Base-by-base conservation (phyloP, 2,113 vertebrate species). In the Myocastor coypus region DNA sequence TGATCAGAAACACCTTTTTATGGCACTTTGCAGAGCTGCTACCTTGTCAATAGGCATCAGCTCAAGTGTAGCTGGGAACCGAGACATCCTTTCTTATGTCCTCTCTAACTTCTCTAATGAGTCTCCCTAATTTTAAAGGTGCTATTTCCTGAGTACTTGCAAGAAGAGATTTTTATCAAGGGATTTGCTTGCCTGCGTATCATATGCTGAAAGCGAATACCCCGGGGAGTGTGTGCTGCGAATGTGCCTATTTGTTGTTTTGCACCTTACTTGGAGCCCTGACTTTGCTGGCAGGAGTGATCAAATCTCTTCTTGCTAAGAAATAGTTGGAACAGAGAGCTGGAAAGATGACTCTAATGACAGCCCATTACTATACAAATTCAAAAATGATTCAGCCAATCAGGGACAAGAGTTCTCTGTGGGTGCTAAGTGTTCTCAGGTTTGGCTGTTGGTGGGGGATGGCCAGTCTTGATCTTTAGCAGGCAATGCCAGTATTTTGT, bases 271-370 rank as follows among this genome's bases (percentile, higher is more conserved):
- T 96, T 89, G 83, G 78, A 92, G 32, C 95, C 30, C 34, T 0
- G 28, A 75, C 46, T 96, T 91, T 69, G 80, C 61, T 94, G 91
- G 75, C 64, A 96, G 83, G 46, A 94, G 94, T 91, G 91, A 97
- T 91, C 91, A 89, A n/a, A 94, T 92, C 78, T 92, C 89, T 71
- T 89, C 71, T 80, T 96, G 71, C 50, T 83, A 92, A 94, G 83
- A 52, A 2, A 71, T 40, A 63, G 3, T 55, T 11, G 12, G 93
- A 95, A 86, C 46, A 40, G 40, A 90, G 40, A 75, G 50, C 88
- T 69, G 50, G 55, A 37, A 92, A 88, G 88, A 92, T 93, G 96
- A 89, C 91, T 88, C 61, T n/a, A 64, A 46, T 83, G 66, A 91
- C 80, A 94, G 86, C 50, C 55, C 57, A 52, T 94, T 85, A 81